Base-by-base conservation (phyloP, 23 tunicate species). In the Clavelina lepadiformis region DNA sequence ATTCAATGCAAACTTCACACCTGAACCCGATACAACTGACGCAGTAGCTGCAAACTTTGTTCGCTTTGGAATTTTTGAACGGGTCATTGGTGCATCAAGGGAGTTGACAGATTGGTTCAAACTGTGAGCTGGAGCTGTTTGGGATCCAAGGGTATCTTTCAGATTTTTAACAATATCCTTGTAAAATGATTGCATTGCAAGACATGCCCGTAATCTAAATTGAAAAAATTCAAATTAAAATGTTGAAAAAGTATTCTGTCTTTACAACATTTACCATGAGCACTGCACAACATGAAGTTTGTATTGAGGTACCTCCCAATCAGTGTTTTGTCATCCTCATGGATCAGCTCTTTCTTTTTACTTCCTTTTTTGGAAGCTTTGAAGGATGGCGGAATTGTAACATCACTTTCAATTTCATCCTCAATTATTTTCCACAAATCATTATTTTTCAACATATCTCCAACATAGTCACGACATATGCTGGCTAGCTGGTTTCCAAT, bases 251-350 rank as follows among this genome's bases (percentile, higher is more conserved):
- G 11, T 38, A 61, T 61, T 61, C 25, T 7, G 60, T 54, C 7
- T 7, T 54, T 41, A 11, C 49, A 15, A 15, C 11, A 41, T 41
- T 11, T 11, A 41, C 49, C 49, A 41, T 8, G 15, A 8, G 11
- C 13, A 15, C 49, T 41, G 49, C 49, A 41, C n/a, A n/a, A n/a
- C n/a, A n/a, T n/a, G n/a, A n/a, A n/a, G n/a, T n/a, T n/a, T n/a
- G n/a, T n/a, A n/a, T n/a, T n/a, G n/a, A n/a, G n/a, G n/a, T 26
- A 86, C 95, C 95, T 86, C 35, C 95, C 84, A 35, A 56, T 73
- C 5, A 86, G 45, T 0, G 73, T 54, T 33, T 72, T 71, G 46
- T 77, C 85, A 36, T 86, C 95, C 7, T 86, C 95, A 58, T 79
- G 73, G 23, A 86, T 67, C 44, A 87, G 41, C 46, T 87, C 96